Conservation (phyloP, 2,113 vertebrate species). For the Brienomyrus brachyistius region DNA sequence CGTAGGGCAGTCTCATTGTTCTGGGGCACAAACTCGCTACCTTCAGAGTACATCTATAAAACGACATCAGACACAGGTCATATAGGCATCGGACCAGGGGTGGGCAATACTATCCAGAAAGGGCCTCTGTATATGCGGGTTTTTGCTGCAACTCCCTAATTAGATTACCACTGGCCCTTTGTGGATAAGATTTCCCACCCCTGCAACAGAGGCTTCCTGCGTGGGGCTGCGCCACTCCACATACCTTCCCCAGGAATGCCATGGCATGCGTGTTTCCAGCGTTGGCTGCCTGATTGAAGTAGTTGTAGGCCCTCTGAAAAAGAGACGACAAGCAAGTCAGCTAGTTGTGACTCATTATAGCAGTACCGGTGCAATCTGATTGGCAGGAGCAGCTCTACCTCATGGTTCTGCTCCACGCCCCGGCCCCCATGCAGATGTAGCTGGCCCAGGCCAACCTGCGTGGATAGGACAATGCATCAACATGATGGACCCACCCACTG, state of each 20-base stretch:
- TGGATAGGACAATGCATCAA: background rate
- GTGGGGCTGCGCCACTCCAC: background rate
- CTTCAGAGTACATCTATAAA: conserved; percentile 93
- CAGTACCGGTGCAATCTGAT: background rate
- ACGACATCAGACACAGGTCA: background rate
- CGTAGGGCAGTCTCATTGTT: conserved; percentile 94
- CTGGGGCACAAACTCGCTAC: conserved; percentile 85
- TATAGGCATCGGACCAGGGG: background rate
- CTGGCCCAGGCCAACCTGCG: conserved; percentile 89
- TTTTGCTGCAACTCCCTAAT: no score
- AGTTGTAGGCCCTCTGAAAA: conserved; percentile 88
- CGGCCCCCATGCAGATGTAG: conserved; percentile 90
- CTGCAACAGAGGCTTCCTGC: background rate
- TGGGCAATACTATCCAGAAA: no score
- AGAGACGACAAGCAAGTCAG: background rate
- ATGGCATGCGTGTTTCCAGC: conserved; percentile 96
- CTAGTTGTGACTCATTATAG: background rate
- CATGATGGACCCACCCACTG: background rate
- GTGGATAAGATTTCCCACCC: background rate
- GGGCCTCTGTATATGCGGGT: no score
- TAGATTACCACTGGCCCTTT: background rate
- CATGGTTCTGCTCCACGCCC: conserved; percentile 95
- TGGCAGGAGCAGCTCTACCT: conserved; percentile 60
- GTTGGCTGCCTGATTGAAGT: conserved; percentile 95
- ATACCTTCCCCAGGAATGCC: conserved; percentile 94